Evolutionary conservation across 37 sponge, comb jelly and placozoan genomes (phyloP), one percentile per base, ranked within the genome.

Genomic region (Halichondria panicea): DNA sequence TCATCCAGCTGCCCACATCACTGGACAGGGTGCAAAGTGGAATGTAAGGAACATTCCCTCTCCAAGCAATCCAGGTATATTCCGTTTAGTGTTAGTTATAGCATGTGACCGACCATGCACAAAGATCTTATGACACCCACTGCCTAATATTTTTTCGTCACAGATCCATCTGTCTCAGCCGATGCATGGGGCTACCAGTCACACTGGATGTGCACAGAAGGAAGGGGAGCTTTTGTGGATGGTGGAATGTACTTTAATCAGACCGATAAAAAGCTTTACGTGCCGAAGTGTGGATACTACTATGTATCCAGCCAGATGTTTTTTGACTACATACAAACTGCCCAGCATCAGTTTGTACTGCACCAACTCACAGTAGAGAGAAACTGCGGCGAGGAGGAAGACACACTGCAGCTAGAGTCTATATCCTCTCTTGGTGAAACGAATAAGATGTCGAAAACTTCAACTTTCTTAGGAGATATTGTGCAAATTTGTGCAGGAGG

Each of bases 181-280:
- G n/a, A n/a, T n/a, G n/a, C n/a, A n/a, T n/a, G n/a, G n/a, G n/a
- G n/a, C n/a, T n/a, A n/a, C n/a, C n/a, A 43, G 52, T 48, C 52
- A 15, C 15, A 11, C 52, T 48, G 52, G 52, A 15, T 48, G 22
- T 68, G 19, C 18, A 11, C 42, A 12, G 24, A 73, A 1, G 25
- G 53, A 13, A 31, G 46, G 30, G 50, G 34, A 1, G 71, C 71
- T 18, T 71, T 68, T 45, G 71, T 80, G 0, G 44, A 44, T 30
- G 81, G 81, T 48, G 81, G 81, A 4, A 80, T 80, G 81, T 6
- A 24, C 33, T 80, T 80, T 53, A 69, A 52, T 34, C 69, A 79
- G 18, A 37, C 58, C n/a, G 28, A 70, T 38, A 64, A 61, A 22
- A 7, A 13, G 2, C 71, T 80, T 36, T 38, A 63, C 38, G 59